phyloP scores from a whole-genome alignment of 2,888 invertebrate species.

The Trichopoda pennipes region DNA sequence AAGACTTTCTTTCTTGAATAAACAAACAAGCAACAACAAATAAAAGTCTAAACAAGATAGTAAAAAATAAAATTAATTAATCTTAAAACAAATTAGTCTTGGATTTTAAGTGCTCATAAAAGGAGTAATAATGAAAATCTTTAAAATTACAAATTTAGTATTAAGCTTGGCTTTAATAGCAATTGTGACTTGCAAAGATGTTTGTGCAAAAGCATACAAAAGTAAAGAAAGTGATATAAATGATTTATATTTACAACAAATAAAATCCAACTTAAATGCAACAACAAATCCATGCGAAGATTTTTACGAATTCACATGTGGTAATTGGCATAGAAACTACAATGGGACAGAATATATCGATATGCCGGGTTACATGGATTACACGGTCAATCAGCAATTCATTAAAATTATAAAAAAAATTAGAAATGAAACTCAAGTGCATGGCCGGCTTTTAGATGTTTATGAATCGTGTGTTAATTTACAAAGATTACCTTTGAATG shows the following conservation, averaged over 20 bases:
- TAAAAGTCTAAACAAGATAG: not conserved
- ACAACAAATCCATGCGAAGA: slow-evolving; percentile 74
- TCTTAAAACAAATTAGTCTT: slow-evolving; percentile 59
- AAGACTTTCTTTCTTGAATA: slow-evolving; percentile 40
- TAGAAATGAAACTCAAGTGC: slow-evolving; percentile 54
- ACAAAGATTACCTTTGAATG: slow-evolving; percentile 71
- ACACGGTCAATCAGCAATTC: slow-evolving; percentile 73
- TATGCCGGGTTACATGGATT: slow-evolving; percentile 76
- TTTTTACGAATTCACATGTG: slow-evolving; percentile 75
- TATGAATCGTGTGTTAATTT: slow-evolving; percentile 72
- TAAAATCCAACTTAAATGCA: slow-evolving; percentile 72
- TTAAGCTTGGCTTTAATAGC: slow-evolving; percentile 16
- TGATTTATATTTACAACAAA: slow-evolving; percentile 68
- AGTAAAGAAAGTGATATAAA: slow-evolving; percentile 43
- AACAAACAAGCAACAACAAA: not conserved
- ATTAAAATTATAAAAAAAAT: slow-evolving; percentile 61
- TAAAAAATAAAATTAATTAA: slow-evolving; percentile 24
- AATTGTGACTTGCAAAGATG: slow-evolving; percentile 10
- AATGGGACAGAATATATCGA: slow-evolving; percentile 71
- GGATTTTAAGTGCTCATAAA: slow-evolving; percentile 44
- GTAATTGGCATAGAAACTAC: slow-evolving; percentile 74
- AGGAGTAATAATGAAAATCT: slow-evolving; percentile 47
- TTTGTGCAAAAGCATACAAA: not conserved
- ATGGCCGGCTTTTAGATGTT: slow-evolving; percentile 69
- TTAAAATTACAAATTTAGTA: slow-evolving; percentile 25